Percentiles rank a stretch among this genome's conserved stretches.
Conservation (phyloP, 1,140 invertebrate species). For the Epicauta chinensis region DNA sequence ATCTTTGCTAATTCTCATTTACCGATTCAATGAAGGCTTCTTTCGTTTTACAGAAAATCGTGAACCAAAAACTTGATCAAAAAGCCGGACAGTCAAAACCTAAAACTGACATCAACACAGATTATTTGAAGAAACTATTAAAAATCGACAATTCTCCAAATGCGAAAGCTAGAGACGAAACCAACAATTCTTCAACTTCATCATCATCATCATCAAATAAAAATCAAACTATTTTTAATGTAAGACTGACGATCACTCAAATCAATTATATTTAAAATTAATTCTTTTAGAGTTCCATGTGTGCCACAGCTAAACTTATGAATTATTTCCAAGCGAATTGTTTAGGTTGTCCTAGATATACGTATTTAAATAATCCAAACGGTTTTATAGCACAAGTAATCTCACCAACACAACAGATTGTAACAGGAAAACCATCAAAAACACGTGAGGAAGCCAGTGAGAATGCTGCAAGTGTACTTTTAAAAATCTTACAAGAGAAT, state of each 20-base stretch:
- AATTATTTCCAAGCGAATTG: slow-evolving; percentile 41
- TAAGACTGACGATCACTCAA: slow-evolving; percentile 32
- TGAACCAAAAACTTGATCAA: no score
- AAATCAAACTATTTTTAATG: slow-evolving; percentile 17
- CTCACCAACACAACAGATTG: slow-evolving; percentile 39
- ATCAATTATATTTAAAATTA: not conserved
- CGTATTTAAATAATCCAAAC: slow-evolving; percentile 37
- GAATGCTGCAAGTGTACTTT: slow-evolving; percentile 38
- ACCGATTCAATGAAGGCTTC: no score
- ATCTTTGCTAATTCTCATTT: no score
- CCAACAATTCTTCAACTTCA: not conserved
- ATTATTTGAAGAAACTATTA: slow-evolving; percentile 27
- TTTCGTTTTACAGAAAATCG: no score
- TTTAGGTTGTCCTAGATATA: slow-evolving; percentile 43
- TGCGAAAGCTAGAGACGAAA: not conserved
- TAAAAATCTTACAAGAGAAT: slow-evolving; percentile 17
- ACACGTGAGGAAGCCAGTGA: slow-evolving; percentile 43
- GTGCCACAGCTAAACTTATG: slow-evolving; percentile 37
- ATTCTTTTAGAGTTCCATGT: slow-evolving; percentile 17
- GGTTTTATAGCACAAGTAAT: slow-evolving; percentile 40
- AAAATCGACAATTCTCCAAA: slow-evolving; percentile 16
- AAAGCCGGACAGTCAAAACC: not conserved
- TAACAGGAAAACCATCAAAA: slow-evolving; percentile 36
- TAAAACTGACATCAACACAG: slow-evolving; percentile 14
- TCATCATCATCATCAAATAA: not conserved